phyloP scores from a whole-genome alignment of 2,888 invertebrate species.

The Drosophila kanekoi region DNA sequence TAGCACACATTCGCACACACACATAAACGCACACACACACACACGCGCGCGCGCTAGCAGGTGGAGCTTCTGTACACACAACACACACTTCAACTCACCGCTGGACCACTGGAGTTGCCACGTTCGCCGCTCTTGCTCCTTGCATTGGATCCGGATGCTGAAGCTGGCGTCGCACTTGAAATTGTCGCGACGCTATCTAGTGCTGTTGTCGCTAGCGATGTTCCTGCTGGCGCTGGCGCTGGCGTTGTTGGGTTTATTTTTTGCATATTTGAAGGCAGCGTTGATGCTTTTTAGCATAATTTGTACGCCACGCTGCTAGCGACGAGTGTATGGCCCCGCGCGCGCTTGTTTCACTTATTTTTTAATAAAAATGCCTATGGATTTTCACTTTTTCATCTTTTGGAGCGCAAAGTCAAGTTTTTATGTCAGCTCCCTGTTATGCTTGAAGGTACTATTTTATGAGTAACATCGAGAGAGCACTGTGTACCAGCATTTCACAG shows the following conservation, averaged over 20 bases:
- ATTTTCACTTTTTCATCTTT: conserved; percentile 45
- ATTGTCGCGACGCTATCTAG: conserved; percentile 37
- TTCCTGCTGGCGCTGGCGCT: conserved; percentile 27
- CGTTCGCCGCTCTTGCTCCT: conserved; percentile 26
- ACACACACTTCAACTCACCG: conserved; percentile 37
- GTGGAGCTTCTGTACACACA: neutral
- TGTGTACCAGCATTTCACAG: neutral
- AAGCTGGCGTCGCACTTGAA: conserved; percentile 14
- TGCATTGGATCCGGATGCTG: conserved; percentile 21
- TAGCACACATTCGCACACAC: conserved; percentile 3
- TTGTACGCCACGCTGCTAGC: conserved; percentile 65
- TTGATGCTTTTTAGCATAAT: conserved; percentile 72
- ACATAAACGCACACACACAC: conserved; percentile 4
- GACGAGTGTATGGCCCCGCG: conserved; percentile 55
- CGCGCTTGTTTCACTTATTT: conserved; percentile 38
- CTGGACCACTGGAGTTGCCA: conserved; percentile 34
- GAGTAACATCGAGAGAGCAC: conserved; percentile 11
- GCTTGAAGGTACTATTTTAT: conserved; percentile 2
- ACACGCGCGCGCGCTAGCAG: neutral
- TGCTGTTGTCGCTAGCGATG: conserved; percentile 9
- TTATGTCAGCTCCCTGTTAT: conserved; percentile 25
- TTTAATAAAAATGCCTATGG: conserved; percentile 27
- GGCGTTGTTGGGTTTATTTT: conserved; percentile 39
- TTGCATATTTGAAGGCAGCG: conserved; percentile 56
- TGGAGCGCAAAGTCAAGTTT: conserved; percentile 16